A percentile compares a stretch with the other conserved stretches of the same genome.
phyloP scores from a whole-genome alignment of 2,113 vertebrate genomes.

The Peromyscus californicus region DNA sequence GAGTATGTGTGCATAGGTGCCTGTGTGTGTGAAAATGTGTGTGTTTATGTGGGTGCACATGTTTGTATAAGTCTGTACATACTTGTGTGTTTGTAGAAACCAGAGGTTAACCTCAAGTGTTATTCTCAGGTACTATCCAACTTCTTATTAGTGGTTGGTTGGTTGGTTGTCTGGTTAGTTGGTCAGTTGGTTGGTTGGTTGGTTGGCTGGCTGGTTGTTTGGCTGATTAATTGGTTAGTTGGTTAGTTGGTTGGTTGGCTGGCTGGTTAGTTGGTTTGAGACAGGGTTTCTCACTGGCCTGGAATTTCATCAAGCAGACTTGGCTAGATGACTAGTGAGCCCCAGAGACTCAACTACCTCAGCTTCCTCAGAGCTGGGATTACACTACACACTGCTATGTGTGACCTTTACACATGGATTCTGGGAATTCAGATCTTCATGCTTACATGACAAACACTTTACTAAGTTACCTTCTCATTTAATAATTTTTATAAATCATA shows the following conservation, averaged over 20 bases:
- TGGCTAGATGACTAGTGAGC: not conserved
- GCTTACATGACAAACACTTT: not conserved
- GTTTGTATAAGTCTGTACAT: not conserved
- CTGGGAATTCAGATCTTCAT: not conserved
- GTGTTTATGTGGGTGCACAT: not conserved
- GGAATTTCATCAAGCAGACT: not conserved
- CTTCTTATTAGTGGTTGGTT: not conserved
- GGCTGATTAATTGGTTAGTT: accelerated
- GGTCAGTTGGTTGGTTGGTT: not conserved
- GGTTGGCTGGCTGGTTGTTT: not conserved
- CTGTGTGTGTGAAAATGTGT: not conserved
- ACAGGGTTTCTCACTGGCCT: not conserved
- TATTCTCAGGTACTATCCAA: not conserved
- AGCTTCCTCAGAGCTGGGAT: not conserved
- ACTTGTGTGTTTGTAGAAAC: not conserved
- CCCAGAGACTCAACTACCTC: not conserved
- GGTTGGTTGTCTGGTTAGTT: not conserved
- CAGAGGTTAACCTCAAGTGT: not conserved
- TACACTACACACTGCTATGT: not conserved
- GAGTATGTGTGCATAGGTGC: not conserved
- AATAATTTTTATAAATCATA: not conserved
- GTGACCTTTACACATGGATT: not conserved
- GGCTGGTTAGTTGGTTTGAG: not conserved
- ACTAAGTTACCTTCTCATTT: not conserved
- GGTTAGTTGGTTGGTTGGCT: not conserved